phyloP scores from a whole-genome alignment of 2,888 invertebrate species.

The Cinara cedri region DNA sequence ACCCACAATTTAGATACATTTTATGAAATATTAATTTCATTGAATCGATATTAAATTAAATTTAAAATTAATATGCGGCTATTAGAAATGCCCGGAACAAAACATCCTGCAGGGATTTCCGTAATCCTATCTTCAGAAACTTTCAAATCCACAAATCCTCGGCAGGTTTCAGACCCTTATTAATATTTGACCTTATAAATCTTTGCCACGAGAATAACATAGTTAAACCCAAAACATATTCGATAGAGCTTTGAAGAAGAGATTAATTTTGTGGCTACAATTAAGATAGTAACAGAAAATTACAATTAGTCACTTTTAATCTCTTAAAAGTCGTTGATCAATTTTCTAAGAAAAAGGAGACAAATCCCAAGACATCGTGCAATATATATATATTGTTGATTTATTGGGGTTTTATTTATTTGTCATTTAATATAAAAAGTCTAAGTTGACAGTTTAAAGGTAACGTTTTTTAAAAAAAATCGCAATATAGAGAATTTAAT shows the following conservation, averaged over 20 bases:
- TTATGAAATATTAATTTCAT: no score
- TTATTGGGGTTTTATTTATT: slow-evolving; percentile 18
- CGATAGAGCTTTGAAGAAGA: slow-evolving; percentile 42
- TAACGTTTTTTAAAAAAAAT: background rate
- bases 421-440: background rate
- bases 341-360: background rate
- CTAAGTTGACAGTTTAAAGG: background rate
- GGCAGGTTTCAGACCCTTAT: slow-evolving; percentile 47
- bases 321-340: slow-evolving; percentile 32
- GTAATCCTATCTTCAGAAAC: slow-evolving; percentile 38
- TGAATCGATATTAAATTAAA: background rate
- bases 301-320: slow-evolving; percentile 53
- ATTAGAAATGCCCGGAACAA: background rate
- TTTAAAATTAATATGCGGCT: background rate
- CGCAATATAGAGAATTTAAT: background rate
- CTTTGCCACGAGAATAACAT: slow-evolving; percentile 41
- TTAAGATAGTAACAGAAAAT: slow-evolving; percentile 49
- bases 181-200: slow-evolving; percentile 55
- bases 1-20: no score
- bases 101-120: background rate
- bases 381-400: background rate
- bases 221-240: slow-evolving; percentile 43
- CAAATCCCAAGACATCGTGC: background rate
- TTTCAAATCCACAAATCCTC: slow-evolving; percentile 46
- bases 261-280: slow-evolving; percentile 45